Evolutionary conservation across 2,888 invertebrate species (phyloP).

Genomic region (Anodontia alba): DNA sequence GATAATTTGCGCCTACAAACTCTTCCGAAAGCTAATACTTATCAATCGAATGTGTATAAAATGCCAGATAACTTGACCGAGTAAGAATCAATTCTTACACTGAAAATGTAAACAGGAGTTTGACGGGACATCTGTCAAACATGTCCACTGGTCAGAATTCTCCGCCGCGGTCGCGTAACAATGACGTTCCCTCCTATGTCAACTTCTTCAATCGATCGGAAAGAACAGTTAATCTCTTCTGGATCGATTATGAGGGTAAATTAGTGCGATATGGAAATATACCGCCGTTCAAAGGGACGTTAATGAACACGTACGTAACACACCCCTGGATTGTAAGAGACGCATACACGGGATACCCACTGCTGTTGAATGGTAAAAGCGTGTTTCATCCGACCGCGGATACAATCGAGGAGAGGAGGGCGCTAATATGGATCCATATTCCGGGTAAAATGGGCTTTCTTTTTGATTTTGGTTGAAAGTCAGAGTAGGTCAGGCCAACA

Average conservation of each 20-base stretch:
- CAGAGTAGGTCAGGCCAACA: no score
- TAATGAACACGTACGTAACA: conserved; percentile 53
- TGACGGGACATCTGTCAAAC: no score
- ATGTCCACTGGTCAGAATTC: not conserved
- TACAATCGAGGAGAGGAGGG: not conserved
- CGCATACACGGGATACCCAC: conserved; percentile 29
- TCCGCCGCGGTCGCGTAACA: conserved; percentile 31
- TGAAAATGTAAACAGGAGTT: not conserved
- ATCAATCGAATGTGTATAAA: no score
- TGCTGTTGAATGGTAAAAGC: conserved; percentile 43
- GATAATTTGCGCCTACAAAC: no score
- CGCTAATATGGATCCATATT: conserved; percentile 37
- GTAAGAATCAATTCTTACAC: not conserved
- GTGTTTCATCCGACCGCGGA: conserved; percentile 42
- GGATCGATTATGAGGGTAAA: conserved; percentile 46
- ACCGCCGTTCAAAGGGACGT: conserved; percentile 26
- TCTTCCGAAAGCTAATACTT: no score
- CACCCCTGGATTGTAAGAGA: conserved; percentile 60
- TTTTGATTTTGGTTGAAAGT: no score
- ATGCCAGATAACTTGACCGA: not conserved
- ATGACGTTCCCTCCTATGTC: conserved; percentile 36
- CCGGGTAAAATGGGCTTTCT: conserved; percentile 45
- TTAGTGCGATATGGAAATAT: conserved; percentile 46
- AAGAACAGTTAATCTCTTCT: conserved; percentile 42
- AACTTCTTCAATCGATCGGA: conserved; percentile 39